Conservation (phyloP, 2,113 vertebrate genomes). For the Parotia lawesii region DNA sequence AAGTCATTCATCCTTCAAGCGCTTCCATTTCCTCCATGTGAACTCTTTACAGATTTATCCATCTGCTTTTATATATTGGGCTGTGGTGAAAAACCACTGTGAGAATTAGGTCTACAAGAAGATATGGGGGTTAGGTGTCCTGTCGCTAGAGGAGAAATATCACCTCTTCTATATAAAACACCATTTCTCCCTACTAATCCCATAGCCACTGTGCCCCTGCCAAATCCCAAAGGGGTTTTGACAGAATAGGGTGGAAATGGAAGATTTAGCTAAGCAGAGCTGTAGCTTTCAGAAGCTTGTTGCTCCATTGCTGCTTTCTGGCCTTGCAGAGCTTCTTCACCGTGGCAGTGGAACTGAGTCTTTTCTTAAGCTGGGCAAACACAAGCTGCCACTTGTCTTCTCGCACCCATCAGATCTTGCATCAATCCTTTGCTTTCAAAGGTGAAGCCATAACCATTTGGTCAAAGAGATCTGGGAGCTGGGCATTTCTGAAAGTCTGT, state of each 20-base stretch:
- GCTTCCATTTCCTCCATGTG: not conserved
- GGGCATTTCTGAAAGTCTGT: not conserved
- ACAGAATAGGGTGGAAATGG: not conserved
- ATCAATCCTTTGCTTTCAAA: not conserved
- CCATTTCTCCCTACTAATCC: not conserved
- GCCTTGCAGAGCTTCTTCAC: not conserved
- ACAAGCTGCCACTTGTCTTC: not conserved
- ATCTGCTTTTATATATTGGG: not conserved
- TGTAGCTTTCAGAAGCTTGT: not conserved
- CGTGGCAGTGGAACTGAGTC: fast-evolving
- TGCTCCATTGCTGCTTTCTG: not conserved
- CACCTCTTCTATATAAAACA: not conserved
- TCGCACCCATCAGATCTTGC: not conserved
- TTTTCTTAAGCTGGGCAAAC: not conserved
- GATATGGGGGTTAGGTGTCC: not conserved
- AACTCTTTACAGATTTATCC: not conserved
- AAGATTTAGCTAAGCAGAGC: not conserved
- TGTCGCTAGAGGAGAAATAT: not conserved
- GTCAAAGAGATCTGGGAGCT: not conserved
- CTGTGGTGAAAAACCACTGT: not conserved
- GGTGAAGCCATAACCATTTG: not conserved
- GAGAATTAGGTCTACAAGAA: not conserved
- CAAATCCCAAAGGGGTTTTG: not conserved
- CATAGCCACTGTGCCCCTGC: not conserved
- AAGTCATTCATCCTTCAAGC: slow-evolving; percentile 37